A percentile compares a stretch with the other conserved stretches of the same genome.
These are phyloP conservation scores for Sylvietta virens DNA, from an alignment of 2,113 vertebrate genomes.

Conservation along the genomic window DNA sequence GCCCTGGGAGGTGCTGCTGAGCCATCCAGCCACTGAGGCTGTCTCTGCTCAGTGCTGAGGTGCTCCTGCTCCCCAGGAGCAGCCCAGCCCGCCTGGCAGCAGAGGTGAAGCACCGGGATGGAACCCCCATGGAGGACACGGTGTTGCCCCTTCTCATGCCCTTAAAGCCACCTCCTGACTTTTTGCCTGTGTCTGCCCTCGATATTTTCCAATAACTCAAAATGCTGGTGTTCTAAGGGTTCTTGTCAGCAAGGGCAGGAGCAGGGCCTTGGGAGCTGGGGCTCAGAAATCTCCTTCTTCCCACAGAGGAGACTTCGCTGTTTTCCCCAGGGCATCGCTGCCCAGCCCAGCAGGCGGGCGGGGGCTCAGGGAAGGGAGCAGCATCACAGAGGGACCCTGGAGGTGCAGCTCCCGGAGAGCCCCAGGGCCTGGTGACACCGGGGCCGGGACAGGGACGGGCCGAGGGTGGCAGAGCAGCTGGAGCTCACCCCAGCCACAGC, in stretches of 20 bases:
- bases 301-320: background rate
- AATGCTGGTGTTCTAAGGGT: background rate
- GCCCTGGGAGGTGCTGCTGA: background rate
- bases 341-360: fast-evolving
- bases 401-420: background rate
- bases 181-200: background rate
- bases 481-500: background rate
- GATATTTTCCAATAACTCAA: background rate
- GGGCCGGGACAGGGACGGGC: background rate
- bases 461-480: fast-evolving
- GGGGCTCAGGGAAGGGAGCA: background rate
- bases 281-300: background rate
- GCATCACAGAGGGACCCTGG: background rate
- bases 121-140: fast-evolving
- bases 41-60: fast-evolving
- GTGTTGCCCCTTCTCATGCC: fast-evolving
- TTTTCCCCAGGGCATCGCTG: fast-evolving
- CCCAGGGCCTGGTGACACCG: background rate
- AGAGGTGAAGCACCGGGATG: background rate
- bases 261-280: background rate
- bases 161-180: background rate
- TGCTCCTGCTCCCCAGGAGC: background rate
- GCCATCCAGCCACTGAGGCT: background rate
- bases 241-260: background rate
- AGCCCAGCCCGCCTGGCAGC: background rate